Base-by-base conservation (phyloP, 1,140 invertebrate genomes). In the Leptopilina boulardi region DNA sequence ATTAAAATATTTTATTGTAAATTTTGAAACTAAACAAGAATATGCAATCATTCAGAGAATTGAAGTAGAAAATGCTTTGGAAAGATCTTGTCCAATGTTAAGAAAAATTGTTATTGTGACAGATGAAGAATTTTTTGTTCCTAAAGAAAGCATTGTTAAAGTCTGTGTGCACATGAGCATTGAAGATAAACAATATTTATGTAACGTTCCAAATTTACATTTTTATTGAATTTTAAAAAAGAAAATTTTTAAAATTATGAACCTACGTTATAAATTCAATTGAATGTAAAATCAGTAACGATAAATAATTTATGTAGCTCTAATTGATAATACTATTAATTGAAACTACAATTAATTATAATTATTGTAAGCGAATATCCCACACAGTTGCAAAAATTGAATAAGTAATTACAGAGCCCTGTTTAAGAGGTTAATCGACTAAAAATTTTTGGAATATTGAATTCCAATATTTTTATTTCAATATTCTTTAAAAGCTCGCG, bases 1-100 rank as follows among this genome's bases (percentile, higher is more conserved):
- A 73, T 56, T 82, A n/a, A 3, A 77, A 70, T 70, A 79, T 66
- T 82, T 82, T 66, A 38, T 82, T 54, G 76, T 82, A 18, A 78
- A 82, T 34, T n/a, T 77, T 70, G 13, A 47, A n/a, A 76, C 78
- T 30, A 34, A 42, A 23, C 15, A 19, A 70, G 70, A 81, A 75
- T 56, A 51, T 51, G 47, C 21, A n/a, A 74, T 51, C 26, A n/a
- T 74, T 23, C 18, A 38, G n/a, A 38, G 34, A 34, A 30, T 18
- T 11, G 41, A 54, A 23, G 30, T 3, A 30, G 47, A n/a, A 8
- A 51, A 51, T 4, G 15, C n/a, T 51, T 51, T 74, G 30, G 23
- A 30, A 30, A 41, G 34, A 54, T 30, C 15, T 74, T 26, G 30
- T 21, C 15, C n/a, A 30, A 47, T 26, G 23, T 54, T 56, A 13